Evolutionary conservation across 2,797 vertebrate species (phyloP), one percentile per base, ranked within the genome.

Genomic region (Diglossa cyanea): DNA sequence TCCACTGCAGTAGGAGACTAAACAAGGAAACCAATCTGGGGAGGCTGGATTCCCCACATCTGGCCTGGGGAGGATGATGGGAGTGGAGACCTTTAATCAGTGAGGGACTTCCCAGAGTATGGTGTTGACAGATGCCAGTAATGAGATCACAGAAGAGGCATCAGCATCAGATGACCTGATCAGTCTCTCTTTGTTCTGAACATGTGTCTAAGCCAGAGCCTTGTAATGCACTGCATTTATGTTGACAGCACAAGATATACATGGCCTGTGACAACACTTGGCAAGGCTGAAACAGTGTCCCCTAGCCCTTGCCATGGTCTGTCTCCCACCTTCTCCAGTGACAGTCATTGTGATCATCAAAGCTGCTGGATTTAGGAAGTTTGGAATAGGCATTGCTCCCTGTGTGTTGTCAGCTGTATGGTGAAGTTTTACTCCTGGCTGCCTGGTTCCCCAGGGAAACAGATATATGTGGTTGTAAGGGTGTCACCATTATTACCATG

Each of bases 141-240:
- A 50, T 95, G 92, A 94, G 71, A 82, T 86, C 81, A 92, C 37
- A 54, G 61, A 87, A 74, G 42, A 91, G 17, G 37, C 50, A 87
- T 28, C 28, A 39, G 67, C 80, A 81, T 89, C 74, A 61, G 80
- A 71, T 95, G 72, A 79, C 67, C 2, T 0, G n/a, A 62, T 85
- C 44, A 67, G 77, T 7, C 7, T 83, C 24, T n/a, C 28, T 44
- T 87, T 74, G 30, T 76, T 31, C 60, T 50, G 81, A 45, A 61
- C 1, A 0, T 60, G 74, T 35, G 11, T 75, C 51, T 83, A 51
- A 61, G 18, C 25, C 75, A 68, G 45, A 87, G 57, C 45, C 14
- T 58, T 92, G 23, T 37, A 58, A 74, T 2, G 4, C 16, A 37
- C 35, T 48, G 66, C 16, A 16, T 58, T 42, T 92, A 39, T 9